Evolutionary conservation across 2,113 vertebrate genomes (phyloP).

Genomic region (Motacilla tschutschensis): DNA sequence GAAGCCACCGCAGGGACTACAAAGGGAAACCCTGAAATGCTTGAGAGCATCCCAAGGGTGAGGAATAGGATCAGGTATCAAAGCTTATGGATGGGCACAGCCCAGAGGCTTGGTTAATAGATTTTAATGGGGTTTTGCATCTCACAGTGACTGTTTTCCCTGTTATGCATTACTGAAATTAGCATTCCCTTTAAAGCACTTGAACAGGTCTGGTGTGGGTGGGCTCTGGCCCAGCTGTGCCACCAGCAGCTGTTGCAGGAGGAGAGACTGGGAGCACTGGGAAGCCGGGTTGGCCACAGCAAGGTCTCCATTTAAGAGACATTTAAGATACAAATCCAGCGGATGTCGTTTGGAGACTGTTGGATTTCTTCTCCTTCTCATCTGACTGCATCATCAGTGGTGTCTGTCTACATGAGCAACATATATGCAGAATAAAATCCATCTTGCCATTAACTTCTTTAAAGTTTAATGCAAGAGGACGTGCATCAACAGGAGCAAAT

Average conservation of each 20-base stretch:
- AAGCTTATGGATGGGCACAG: background rate
- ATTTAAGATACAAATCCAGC: background rate
- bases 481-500: constrained; percentile 14
- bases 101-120: background rate
- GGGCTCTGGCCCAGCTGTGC: background rate
- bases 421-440: background rate
- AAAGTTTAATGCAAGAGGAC: constrained; percentile 17
- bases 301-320: background rate
- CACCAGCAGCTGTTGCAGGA: background rate
- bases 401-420: background rate
- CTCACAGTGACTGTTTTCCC: background rate
- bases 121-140: background rate
- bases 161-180: background rate
- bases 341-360: background rate
- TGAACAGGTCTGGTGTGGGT: background rate
- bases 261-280: background rate
- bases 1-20: background rate
- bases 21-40: background rate
- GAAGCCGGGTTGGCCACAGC: background rate
- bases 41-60: background rate
- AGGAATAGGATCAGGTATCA: background rate
- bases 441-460: background rate
- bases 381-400: background rate
- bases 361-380: background rate
- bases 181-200: background rate